A percentile compares a stretch with the other conserved stretches of the same genome.
Evolutionary conservation across 2,888 invertebrate species (phyloP).

Genomic region (Leptogaster cylindrica): DNA sequence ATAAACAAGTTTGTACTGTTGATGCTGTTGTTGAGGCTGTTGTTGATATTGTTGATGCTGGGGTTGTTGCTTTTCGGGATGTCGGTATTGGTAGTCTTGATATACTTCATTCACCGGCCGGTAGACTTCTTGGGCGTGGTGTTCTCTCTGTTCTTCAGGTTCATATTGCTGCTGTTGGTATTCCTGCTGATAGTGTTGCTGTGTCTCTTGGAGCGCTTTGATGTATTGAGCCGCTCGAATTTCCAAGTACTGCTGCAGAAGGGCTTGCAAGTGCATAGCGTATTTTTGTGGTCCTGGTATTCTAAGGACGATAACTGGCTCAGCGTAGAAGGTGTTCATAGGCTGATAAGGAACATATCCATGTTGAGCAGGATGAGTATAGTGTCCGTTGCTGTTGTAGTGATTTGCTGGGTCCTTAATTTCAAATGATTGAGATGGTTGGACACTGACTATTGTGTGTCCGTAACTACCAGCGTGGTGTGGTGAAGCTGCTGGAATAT

Average conservation of each 20-base stretch:
- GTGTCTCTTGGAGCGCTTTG: conserved; percentile 57
- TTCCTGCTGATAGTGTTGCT: conserved; percentile 52
- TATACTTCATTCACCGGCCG: conserved; percentile 28
- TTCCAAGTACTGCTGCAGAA: conserved; percentile 61
- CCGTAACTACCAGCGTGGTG: conserved; percentile 49
- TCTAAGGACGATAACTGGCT: conserved; percentile 59
- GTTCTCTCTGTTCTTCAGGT: conserved; percentile 43
- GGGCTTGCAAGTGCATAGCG: conserved; percentile 58
- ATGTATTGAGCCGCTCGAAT: conserved; percentile 60
- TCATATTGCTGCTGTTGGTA: conserved; percentile 22
- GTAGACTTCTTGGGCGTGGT: background rate
- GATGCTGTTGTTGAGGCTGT: conserved; percentile 11
- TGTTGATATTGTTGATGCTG: no score
- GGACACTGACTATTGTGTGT: conserved; percentile 65
- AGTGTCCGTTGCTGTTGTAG: conserved; percentile 38
- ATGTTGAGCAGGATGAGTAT: conserved; percentile 16
- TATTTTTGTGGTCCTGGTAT: conserved; percentile 61
- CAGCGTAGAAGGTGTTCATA: conserved; percentile 50
- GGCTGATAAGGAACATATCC: conserved; percentile 42
- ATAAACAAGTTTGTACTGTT: no score
- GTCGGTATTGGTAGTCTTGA: conserved; percentile 15
- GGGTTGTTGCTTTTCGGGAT: background rate
- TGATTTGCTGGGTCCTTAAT: conserved; percentile 51
- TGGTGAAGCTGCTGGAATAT: conserved; percentile 62
- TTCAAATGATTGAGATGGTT: conserved; percentile 66